Conservation (phyloP, 2,888 invertebrate species). For the Pogonocherus hispidulus region DNA sequence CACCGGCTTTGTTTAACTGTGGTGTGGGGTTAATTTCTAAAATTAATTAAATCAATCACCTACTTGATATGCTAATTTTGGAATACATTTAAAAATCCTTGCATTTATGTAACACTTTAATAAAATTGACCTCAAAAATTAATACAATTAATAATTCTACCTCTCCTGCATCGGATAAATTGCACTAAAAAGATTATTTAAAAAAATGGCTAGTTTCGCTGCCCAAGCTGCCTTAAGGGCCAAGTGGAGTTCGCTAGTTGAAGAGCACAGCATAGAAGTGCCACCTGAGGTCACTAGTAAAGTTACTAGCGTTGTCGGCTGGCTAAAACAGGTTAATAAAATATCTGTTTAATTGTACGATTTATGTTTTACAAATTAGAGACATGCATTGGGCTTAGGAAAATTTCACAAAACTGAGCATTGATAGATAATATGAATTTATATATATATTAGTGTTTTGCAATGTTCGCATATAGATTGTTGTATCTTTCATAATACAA, state of each 20-base stretch:
- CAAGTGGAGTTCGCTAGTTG: conserved; percentile 81
- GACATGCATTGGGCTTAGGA: too few relatives aligned
- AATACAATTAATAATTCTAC: neutral
- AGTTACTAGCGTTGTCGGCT: conserved; percentile 84
- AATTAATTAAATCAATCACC: neutral
- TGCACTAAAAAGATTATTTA: too few relatives aligned
- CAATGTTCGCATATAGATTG: too few relatives aligned
- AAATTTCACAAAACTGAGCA: too few relatives aligned
- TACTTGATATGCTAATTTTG: conserved; percentile 14
- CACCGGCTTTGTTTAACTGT: neutral
- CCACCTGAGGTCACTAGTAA: conserved; percentile 78
- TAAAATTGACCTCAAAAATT: neutral
- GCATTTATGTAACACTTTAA: conserved; percentile 1
- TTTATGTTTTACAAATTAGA: too few relatives aligned
- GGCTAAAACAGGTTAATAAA: conserved; percentile 80
- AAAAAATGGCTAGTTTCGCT: conserved; percentile 77
- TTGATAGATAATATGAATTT: too few relatives aligned
- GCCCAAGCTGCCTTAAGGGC: conserved; percentile 80
- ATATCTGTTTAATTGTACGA: neutral
- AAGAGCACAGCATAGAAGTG: conserved; percentile 78
- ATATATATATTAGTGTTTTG: too few relatives aligned
- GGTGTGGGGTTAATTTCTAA: conserved; percentile 5
- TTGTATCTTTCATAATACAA: too few relatives aligned
- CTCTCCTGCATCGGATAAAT: neutral
- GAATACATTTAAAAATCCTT: neutral